A percentile compares a stretch with the other conserved stretches of the same genome.
Evolutionary conservation across 2,888 invertebrate genomes (phyloP).

Genomic region (Rambutsinella grinnellia): DNA sequence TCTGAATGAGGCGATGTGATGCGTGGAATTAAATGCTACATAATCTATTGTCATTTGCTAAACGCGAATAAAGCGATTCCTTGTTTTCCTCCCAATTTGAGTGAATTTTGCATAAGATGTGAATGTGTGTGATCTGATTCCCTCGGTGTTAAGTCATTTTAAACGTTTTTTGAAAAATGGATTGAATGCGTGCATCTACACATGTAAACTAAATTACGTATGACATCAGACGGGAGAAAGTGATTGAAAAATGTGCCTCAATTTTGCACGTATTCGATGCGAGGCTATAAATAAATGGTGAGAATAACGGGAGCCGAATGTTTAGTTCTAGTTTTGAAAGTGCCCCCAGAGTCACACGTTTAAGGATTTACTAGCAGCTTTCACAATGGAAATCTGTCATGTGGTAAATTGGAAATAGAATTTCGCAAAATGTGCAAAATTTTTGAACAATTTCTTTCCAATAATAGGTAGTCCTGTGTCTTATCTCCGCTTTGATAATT

Average conservation of each 20-base stretch:
- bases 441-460: too few relatives aligned
- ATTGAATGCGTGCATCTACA: background rate
- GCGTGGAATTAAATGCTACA: too few relatives aligned
- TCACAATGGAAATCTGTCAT: background rate
- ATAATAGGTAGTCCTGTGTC: background rate
- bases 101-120: background rate
- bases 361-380: too few relatives aligned
- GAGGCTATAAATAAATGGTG: slow-evolving; percentile 41
- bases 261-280: background rate
- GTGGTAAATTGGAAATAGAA: background rate
- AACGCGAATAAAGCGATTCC: too few relatives aligned
- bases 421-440: too few relatives aligned
- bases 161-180: background rate
- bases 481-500: slow-evolving; percentile 15
- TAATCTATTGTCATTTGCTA: too few relatives aligned
- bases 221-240: slow-evolving; percentile 2
- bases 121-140: background rate
- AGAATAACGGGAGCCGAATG: slow-evolving; percentile 23
- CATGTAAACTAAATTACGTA: too few relatives aligned
- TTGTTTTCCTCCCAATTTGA: too few relatives aligned
- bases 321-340: slow-evolving; percentile 28
- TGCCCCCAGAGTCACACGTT: slow-evolving; percentile 18
- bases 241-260: background rate
- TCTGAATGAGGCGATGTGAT: too few relatives aligned
- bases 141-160: background rate